Evolutionary conservation across 1,140 invertebrate genomes (phyloP).

Genomic region (Eulimnadia texana): DNA sequence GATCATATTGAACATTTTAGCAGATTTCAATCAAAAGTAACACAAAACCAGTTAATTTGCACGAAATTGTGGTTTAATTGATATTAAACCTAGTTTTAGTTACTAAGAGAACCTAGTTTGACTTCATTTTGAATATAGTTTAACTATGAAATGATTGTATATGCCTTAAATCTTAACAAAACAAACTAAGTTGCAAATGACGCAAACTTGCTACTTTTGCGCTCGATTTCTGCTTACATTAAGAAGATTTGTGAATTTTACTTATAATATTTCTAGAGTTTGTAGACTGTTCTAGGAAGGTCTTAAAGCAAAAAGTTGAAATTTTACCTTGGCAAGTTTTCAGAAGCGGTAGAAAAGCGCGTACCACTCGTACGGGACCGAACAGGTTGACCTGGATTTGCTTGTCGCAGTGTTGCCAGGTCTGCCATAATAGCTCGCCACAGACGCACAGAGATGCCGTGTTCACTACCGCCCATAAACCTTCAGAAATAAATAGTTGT

Average conservation of each 20-base stretch:
- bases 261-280: neutral
- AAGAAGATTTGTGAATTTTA: neutral
- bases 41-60: neutral
- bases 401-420: constrained; percentile 33
- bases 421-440: constrained; percentile 35
- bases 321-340: constrained; percentile 23
- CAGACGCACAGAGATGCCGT: constrained; percentile 36
- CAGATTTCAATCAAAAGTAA: neutral
- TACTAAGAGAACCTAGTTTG: too few species aligned
- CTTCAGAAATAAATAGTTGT: too few species aligned
- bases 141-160: too few species aligned
- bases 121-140: too few species aligned
- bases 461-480: constrained; percentile 29
- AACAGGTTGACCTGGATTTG: constrained; percentile 23
- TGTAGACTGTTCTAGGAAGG: too few species aligned
- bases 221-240: neutral
- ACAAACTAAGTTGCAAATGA: too few species aligned
- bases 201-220: neutral
- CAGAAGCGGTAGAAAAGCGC: constrained; percentile 25
- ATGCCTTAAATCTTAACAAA: too few species aligned
- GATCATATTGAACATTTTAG: neutral
- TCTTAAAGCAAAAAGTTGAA: too few species aligned
- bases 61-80: neutral
- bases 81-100: too few species aligned
- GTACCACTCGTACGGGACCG: neutral